Percentiles rank a stretch among this genome's conserved stretches.
Evolutionary conservation across 2,888 invertebrate genomes (phyloP).

Genomic region (Atrina japonica): DNA sequence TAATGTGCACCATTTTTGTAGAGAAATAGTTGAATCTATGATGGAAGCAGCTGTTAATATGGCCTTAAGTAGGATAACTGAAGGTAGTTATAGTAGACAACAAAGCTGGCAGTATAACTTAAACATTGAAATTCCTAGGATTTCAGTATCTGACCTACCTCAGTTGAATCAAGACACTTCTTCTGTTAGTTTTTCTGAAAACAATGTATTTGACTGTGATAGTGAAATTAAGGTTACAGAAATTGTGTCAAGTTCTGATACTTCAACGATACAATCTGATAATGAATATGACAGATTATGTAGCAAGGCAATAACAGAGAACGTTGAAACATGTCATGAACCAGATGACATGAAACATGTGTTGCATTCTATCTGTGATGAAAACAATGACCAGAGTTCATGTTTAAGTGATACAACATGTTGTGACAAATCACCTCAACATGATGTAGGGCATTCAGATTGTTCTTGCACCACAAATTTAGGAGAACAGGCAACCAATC

Average conservation of each 20-base stretch:
- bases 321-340: too few relatives aligned
- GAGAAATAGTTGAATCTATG: conserved; percentile 48
- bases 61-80: not conserved
- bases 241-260: not conserved
- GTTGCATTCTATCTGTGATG: too few relatives aligned
- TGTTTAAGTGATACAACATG: too few relatives aligned
- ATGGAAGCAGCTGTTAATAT: conserved; percentile 41
- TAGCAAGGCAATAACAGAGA: too few relatives aligned
- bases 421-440: not conserved
- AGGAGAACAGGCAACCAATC: not conserved
- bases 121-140: conserved; percentile 59
- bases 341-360: too few relatives aligned
- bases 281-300: too few relatives aligned
- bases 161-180: not conserved
- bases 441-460: not conserved
- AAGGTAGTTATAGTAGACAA: conserved; percentile 35
- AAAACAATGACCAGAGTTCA: too few relatives aligned
- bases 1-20: conserved; percentile 42
- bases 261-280: too few relatives aligned
- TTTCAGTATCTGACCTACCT: conserved; percentile 43
- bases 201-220: conserved; percentile 14
- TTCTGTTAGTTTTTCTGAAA: not conserved
- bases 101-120: conserved; percentile 65
- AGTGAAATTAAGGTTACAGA: not conserved
- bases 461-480: not conserved